Evolutionary conservation across 1,140 invertebrate genomes (phyloP), one percentile per base, ranked within the genome.

Genomic region (Bombus cullumanus): DNA sequence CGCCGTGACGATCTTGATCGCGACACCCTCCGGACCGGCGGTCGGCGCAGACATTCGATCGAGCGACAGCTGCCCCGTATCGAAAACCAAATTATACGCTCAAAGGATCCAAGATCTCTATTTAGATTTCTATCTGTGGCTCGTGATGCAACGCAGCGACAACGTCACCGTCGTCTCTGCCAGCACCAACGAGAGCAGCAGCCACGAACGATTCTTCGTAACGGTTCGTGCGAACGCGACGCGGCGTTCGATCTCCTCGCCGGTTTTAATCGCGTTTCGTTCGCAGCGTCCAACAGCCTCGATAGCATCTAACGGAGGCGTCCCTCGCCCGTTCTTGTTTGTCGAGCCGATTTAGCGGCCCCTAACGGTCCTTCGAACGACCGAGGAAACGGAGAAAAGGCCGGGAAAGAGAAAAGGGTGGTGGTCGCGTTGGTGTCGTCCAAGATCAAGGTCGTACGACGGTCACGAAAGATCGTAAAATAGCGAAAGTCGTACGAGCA

Each of bases 1-100:
- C 64, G 64, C 85, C 89, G 84, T 85, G 85, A 86, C 72, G 91
- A 87, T 92, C 88, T 82, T 91, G 87, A 88, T 79, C 83, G 74
- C 77, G 64, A 74, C 85, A 86, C 79, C 74, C 81, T 41, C 62
- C 10, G 25, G 25, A 59, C n/a, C 18, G 31, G 1, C 15, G 62
- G n/a, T 74, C 66, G 64, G 62, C 31, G 59, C 80, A 81, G 79
- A 87, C 85, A 75, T 89, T 89, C 88, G 89, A 93, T 92, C 85
- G 89, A 91, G 91, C 94, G 93, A 95, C 94, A 95, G 94, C 94
- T 95, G 94, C 93, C 92, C 92, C 91, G 93, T 92, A 93, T 92
- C 92, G 92, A 92, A 94, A 95, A 95, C 92, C 91, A 94, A 95
- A 95, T 95, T 94, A 94, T 93, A 94, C 92, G 92, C 93, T 94